Percentiles rank a stretch among this genome's conserved stretches.
phyloP scores from a whole-genome alignment of 2,888 invertebrate genomes.

The Orchesellides sinensis region DNA sequence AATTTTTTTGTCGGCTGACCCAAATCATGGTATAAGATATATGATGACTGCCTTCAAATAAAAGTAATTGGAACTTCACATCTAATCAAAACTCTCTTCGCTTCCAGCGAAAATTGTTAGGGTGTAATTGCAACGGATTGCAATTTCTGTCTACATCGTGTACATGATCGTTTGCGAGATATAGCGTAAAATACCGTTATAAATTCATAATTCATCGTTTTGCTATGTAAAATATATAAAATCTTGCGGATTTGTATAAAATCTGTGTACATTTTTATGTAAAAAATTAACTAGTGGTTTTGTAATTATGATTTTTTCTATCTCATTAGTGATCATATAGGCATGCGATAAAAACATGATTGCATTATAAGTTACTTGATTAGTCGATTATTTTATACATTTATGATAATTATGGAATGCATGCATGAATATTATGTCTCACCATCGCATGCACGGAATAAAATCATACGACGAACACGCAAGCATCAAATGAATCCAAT shows the following conservation, averaged over 20 bases:
- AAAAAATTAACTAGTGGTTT: slow-evolving; percentile 30
- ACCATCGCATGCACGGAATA: slow-evolving; percentile 9
- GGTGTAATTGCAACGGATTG: no score
- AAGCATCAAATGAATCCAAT: slow-evolving; percentile 16
- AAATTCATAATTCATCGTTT: no score
- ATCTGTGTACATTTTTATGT: background rate
- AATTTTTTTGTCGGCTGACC: background rate
- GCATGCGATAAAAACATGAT: slow-evolving; percentile 38
- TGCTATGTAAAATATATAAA: no score
- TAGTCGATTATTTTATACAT: slow-evolving; percentile 56
- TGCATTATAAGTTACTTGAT: slow-evolving; percentile 27
- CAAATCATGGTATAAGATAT: no score
- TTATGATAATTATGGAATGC: slow-evolving; percentile 59
- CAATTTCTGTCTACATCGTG: no score
- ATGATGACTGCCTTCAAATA: no score
- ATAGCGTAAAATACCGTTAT: no score
- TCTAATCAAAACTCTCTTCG: background rate
- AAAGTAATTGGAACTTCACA: no score
- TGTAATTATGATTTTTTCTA: slow-evolving; percentile 47
- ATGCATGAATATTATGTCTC: slow-evolving; percentile 30
- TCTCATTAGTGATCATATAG: slow-evolving; percentile 51
- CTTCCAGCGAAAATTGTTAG: slow-evolving; percentile 51
- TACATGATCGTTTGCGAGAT: no score
- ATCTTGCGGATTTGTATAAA: no score
- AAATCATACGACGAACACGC: slow-evolving; percentile 11